phyloP scores from a whole-genome alignment of 2,797 vertebrate species.

The Acanthurus tractus region DNA sequence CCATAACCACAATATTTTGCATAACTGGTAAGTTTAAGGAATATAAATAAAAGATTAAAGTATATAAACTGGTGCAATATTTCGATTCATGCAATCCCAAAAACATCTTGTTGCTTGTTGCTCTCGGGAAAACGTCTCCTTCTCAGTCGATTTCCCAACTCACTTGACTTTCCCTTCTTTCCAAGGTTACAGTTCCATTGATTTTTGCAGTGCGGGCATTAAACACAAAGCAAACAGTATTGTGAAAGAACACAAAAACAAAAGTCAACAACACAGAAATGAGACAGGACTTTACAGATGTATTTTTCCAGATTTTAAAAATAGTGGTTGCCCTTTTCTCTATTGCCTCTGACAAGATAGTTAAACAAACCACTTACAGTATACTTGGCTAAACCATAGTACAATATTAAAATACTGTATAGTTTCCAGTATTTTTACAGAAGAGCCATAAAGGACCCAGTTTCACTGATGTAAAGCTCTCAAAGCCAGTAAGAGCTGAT shows the following conservation, averaged over 20 bases:
- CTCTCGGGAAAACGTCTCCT: not conserved
- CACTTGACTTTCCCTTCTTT: not conserved
- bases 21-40: not conserved
- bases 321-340: not conserved
- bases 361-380: slow-evolving; percentile 13
- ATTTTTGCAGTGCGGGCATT: not conserved
- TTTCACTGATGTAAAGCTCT: not conserved
- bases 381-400: not conserved
- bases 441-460: not conserved
- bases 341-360: not conserved
- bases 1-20: not conserved
- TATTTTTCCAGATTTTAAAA: not conserved
- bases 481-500: not conserved
- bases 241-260: too few relatives aligned
- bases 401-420: not conserved
- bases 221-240: not conserved
- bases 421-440: not conserved
- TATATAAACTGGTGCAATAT: not conserved
- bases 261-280: not conserved
- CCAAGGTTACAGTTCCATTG: not conserved
- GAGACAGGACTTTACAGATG: not conserved
- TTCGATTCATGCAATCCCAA: not conserved
- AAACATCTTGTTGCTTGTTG: not conserved
- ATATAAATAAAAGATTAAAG: too few relatives aligned
- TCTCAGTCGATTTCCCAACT: not conserved